Percentiles rank a stretch among this genome's conserved stretches.
phyloP scores from a whole-genome alignment of 2,888 invertebrate genomes.

The Mythimna vitellina region DNA sequence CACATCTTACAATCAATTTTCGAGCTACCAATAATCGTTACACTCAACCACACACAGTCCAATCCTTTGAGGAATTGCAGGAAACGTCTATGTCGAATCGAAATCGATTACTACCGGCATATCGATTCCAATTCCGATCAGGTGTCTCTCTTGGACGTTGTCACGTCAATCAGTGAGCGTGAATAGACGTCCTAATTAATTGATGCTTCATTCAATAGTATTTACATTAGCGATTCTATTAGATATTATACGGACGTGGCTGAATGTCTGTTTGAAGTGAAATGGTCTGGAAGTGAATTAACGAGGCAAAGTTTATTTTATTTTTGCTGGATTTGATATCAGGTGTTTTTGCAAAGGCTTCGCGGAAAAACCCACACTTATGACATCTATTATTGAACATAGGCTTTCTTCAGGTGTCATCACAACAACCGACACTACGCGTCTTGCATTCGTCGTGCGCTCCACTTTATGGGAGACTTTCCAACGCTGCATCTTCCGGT shows the following conservation, averaged over 20 bases:
- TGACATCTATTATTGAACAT: too few relatives aligned
- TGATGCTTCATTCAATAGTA: constrained; percentile 61
- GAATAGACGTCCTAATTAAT: constrained; percentile 68
- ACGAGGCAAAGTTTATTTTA: not conserved
- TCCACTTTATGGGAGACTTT: too few relatives aligned
- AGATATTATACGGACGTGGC: constrained; percentile 23
- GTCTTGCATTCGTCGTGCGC: too few relatives aligned
- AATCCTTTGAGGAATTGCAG: constrained; percentile 41
- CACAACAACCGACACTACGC: too few relatives aligned
- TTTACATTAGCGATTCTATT: constrained; percentile 61
- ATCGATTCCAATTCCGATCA: constrained; percentile 62
- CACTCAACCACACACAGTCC: constrained; percentile 8
- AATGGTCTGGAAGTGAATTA: not conserved
- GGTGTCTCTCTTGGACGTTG: constrained; percentile 63
- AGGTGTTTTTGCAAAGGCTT: too few relatives aligned
- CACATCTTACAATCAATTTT: not conserved
- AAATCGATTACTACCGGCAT: constrained; percentile 50
- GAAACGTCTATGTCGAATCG: constrained; percentile 31
- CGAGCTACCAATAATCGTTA: constrained; percentile 29
- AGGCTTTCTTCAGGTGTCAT: too few relatives aligned
- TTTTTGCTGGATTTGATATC: not conserved
- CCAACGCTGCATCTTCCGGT: too few relatives aligned
- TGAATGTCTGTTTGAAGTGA: constrained; percentile 1
- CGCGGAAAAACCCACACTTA: too few relatives aligned
- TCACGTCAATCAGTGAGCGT: constrained; percentile 65